Evolutionary conservation across 23 tunicate genomes (phyloP).

Genomic region (Ciona savignyi): DNA sequence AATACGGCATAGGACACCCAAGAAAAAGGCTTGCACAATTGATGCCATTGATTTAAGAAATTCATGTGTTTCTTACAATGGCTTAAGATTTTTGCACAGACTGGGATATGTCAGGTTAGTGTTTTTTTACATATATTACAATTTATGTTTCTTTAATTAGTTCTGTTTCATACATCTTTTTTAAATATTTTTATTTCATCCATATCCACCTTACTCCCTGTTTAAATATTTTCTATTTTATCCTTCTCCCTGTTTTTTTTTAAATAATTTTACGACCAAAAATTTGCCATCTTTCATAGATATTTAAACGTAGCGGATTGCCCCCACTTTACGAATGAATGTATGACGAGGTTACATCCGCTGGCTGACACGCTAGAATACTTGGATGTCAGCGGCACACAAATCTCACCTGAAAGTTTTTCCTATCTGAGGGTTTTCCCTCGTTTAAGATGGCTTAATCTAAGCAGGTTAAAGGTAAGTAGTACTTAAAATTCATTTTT

Average conservation of each 20-base stretch:
- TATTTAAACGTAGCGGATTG: slow-evolving; percentile 61
- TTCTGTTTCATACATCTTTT: too few relatives aligned
- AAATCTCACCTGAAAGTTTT: slow-evolving; percentile 36
- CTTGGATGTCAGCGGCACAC: slow-evolving; percentile 73
- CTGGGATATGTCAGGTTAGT: slow-evolving; percentile 30
- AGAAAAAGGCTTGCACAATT: slow-evolving; percentile 36
- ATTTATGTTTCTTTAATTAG: too few relatives aligned
- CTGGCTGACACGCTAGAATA: slow-evolving; percentile 53
- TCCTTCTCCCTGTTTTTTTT: too few relatives aligned
- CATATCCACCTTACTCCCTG: too few relatives aligned
- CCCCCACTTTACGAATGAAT: slow-evolving; percentile 29
- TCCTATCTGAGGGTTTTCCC: slow-evolving; percentile 40
- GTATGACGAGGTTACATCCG: slow-evolving; percentile 32
- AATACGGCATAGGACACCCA: slow-evolving; percentile 64
- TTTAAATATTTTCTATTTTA: too few relatives aligned
- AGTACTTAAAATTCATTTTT: neutral
- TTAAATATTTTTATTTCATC: too few relatives aligned
- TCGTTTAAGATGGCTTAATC: slow-evolving; percentile 45
- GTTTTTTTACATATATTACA: too few relatives aligned
- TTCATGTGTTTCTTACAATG: slow-evolving; percentile 17
- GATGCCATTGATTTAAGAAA: slow-evolving; percentile 57
- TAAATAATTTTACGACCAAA: too few relatives aligned
- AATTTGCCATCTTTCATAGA: too few relatives aligned
- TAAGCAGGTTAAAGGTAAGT: slow-evolving; percentile 47
- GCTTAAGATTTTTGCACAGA: slow-evolving; percentile 22